Conservation (phyloP, 2,113 vertebrate genomes). For the Halichoerus grypus region DNA sequence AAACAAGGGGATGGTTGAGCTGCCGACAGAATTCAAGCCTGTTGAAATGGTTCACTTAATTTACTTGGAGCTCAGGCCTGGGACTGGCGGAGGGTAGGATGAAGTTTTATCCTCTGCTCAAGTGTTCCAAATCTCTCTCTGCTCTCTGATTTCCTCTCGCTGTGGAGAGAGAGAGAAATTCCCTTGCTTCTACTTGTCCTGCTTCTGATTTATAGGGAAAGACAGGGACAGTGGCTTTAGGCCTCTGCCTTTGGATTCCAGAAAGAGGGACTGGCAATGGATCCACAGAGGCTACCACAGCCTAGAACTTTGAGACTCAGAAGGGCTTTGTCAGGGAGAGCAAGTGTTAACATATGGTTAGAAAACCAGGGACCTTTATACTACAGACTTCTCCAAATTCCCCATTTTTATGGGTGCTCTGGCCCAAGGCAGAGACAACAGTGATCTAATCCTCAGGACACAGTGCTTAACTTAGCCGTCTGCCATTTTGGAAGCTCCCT, state of each 20-base stretch:
- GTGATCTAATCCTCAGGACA: neutral
- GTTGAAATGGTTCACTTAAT: constrained; percentile 84
- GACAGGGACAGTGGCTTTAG: neutral
- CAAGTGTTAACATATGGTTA: rapidly evolving
- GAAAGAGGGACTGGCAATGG: neutral
- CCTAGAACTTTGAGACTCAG: neutral
- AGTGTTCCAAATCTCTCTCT: neutral
- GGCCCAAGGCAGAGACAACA: neutral
- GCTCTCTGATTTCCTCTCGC: neutral
- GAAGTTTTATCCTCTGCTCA: neutral
- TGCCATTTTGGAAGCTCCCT: neutral
- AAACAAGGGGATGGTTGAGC: constrained; percentile 91
- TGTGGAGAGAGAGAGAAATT: neutral
- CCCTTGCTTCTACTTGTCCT: neutral
- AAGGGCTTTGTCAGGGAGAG: neutral
- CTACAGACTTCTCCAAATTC: neutral
- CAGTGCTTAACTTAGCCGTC: rapidly evolving
- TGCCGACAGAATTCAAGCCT: constrained; percentile 85
- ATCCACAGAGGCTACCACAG: rapidly evolving
- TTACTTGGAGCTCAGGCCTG: constrained; percentile 48
- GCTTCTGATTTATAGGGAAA: neutral
- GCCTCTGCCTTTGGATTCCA: neutral
- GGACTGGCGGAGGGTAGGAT: constrained; percentile 41
- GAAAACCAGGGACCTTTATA: neutral
- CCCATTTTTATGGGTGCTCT: neutral